A percentile compares a stretch with the other conserved stretches of the same genome.
Conservation (phyloP, 2,888 invertebrate genomes). For the Tupiocoris notatus region DNA sequence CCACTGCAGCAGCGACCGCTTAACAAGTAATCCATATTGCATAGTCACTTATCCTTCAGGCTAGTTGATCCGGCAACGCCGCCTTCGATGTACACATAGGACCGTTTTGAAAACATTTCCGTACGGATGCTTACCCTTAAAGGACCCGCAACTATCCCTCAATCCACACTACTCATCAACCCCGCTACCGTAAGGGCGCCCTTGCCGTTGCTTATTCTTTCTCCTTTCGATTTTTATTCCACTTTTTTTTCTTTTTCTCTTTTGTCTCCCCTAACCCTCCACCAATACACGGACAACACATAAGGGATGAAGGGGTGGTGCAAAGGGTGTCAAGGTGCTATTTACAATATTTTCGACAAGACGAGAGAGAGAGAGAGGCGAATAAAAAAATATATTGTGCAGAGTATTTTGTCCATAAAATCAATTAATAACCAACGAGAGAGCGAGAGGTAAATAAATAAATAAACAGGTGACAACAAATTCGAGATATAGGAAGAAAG, state of each 20-base stretch:
- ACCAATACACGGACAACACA: slow-evolving; percentile 43
- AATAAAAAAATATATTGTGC: slow-evolving; percentile 41
- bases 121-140: slow-evolving; percentile 9
- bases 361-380: slow-evolving; percentile 36
- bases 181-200: background rate
- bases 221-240: background rate
- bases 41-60: slow-evolving; percentile 41
- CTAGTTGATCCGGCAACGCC: slow-evolving; percentile 40
- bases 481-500: slow-evolving; percentile 21
- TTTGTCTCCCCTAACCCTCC: slow-evolving; percentile 16
- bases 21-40: slow-evolving; percentile 46
- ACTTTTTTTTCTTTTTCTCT: slow-evolving; percentile 1
- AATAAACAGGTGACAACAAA: background rate
- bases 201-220: too few species aligned
- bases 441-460: background rate
- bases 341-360: slow-evolving; percentile 33
- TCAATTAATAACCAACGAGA: slow-evolving; percentile 27
- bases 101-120: slow-evolving; percentile 47
- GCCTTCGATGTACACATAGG: slow-evolving; percentile 45
- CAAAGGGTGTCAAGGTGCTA: slow-evolving; percentile 41
- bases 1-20: slow-evolving; percentile 38
- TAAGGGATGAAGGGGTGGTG: slow-evolving; percentile 41
- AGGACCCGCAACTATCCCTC: slow-evolving; percentile 6
- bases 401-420: slow-evolving; percentile 19
- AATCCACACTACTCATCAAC: slow-evolving; percentile 2